Base-by-base conservation (phyloP, 2,888 invertebrate genomes). In the Helleia helle region DNA sequence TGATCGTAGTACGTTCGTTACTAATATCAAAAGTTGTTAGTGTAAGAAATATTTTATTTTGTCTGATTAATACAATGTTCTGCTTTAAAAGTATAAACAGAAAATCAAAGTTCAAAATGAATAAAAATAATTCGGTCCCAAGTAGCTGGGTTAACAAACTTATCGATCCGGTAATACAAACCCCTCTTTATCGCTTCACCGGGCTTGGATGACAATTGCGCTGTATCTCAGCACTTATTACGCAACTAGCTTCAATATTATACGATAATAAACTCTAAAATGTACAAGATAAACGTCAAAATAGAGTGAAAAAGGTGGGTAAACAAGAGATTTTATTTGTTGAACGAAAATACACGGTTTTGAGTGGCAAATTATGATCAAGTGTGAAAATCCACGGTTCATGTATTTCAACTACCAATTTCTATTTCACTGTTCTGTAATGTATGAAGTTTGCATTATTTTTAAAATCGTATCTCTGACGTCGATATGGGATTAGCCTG, bases 191-290 rank as follows among this genome's bases (percentile, higher is more conserved):
- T 18, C 22, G 18, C 34, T 22, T 12, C 18, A 11, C 28, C 13
- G 34, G 34, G 17, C 34, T 18, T 11, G 31, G 31, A 34, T 34
- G 34, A 34, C 34, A 34, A 34, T 34, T 34, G 22, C 34, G 34
- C 18, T 34, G 34, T 34, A 34, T 18, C 12, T 12, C 34, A 11
- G 17, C 18, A 34, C 34, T 22, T 34, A 34, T 34, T 34, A 34
- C 34, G 34, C 22, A 22, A 34, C 34, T n/a, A 18, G 12, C 18
- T 34, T 18, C 4, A 12, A 17, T 11, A 9, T 9, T 12, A n/a
- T 8, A 11, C 34, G 12, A 34, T 18, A 12, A 17, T 22, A 18
- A 34, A 11, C 34, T 8, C 18, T 22, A 22, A 22, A 22, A 4
- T 5, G 5, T 22, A 22, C 4, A 22, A 5, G 8, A 22, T 22